Evolutionary conservation across 2,797 vertebrate species (phyloP), one percentile per base, ranked within the genome.

Genomic region (Babyrousa celebensis): DNA sequence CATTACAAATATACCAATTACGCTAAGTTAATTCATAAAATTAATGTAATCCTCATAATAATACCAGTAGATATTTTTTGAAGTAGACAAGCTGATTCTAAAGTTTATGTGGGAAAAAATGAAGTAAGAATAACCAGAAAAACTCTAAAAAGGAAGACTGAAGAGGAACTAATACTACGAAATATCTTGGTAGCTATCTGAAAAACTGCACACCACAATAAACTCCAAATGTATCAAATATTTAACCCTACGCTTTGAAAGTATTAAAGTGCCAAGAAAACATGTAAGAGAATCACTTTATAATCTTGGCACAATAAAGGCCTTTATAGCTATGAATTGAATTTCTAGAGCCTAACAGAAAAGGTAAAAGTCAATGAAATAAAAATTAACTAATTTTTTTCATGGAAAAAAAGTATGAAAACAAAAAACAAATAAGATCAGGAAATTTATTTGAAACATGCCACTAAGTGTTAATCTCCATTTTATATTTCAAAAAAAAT

Each of bases 71-170:
- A 70, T 85, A 48, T 86, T 75, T 60, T 87, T 65, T 84, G 7
- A 89, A 6, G n/a, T 83, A 93, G 80, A 25, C 11, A 90, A 80
- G 52, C 4, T 86, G 56, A 58, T 83, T 86, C 16, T 75, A 92
- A 94, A 82, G 36, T 92, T 29, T 86, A 72, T 8, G 20, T 70
- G 89, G 54, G 56, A 54, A 93, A 75, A 95, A 75, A 68, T 89
- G 36, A 43, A 83, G 4, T 9, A 80, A 89, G 9, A 93, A 78
- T 27, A 72, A 40, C 36, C 10, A 54, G 16, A 71, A 94, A 86
- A 32, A 54, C 14, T 75, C 27, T 58, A n/a, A 36, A 68, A 82
- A 32, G 67, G 20, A 86, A 90, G 14, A 91, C 70, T 23, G 32
- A 95, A 87, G 56, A 90, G 63, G 16, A 52, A 83, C 36, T 48